Evolutionary conservation across 2,797 vertebrate genomes (phyloP).

Genomic region (Scleropages formosus): DNA sequence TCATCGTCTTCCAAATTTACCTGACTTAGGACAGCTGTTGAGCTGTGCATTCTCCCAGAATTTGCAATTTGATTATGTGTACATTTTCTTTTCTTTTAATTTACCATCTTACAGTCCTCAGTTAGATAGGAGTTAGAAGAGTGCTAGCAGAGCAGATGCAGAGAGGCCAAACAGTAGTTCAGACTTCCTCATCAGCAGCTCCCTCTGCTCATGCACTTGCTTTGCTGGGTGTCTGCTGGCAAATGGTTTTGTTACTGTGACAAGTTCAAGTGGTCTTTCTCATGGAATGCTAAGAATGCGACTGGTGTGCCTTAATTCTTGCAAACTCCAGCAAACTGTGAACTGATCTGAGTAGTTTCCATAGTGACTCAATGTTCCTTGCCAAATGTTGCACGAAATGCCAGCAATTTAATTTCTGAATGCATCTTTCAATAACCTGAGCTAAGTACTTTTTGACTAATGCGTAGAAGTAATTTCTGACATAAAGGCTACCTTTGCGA

Average conservation of each 20-base stretch:
- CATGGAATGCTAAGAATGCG: neutral
- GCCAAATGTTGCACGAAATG: neutral
- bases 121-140: too few relatives aligned
- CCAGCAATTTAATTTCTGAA: neutral
- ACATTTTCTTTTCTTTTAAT: too few relatives aligned
- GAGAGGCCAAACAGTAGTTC: too few relatives aligned
- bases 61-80: too few relatives aligned
- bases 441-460: neutral
- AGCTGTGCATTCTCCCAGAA: too few relatives aligned
- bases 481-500: neutral
- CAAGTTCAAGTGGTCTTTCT: neutral
- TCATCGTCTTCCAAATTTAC: too few relatives aligned
- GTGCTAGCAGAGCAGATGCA: neutral
- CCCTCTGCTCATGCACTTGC: neutral
- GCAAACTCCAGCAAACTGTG: neutral
- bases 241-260: neutral
- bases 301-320: constrained; percentile 1
- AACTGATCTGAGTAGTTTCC: neutral
- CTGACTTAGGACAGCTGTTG: too few relatives aligned
- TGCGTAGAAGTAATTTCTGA: constrained; percentile 11
- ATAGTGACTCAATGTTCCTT: neutral
- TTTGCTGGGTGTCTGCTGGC: neutral
- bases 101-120: too few relatives aligned
- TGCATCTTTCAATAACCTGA: neutral
- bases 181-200: neutral